Base-by-base conservation (phyloP, 2,888 invertebrate genomes). In the Sminthurides aquaticus region DNA sequence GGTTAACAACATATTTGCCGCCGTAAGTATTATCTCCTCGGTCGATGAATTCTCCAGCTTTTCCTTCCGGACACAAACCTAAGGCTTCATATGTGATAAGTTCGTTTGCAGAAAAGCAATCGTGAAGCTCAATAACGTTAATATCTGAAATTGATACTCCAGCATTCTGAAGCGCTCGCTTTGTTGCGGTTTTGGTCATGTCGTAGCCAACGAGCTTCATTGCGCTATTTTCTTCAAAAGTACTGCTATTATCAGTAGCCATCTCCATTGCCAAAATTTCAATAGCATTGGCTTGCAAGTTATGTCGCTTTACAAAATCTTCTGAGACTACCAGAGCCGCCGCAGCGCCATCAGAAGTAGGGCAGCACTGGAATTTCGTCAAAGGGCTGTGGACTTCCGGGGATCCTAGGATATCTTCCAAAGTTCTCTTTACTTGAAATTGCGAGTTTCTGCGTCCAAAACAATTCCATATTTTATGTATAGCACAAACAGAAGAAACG, bases 71-170 rank as follows among this genome's bases (percentile, higher is more conserved):
- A 77, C 97, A 98, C 3, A 97, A 80, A 55, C 97, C 95, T 24
- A 99, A 83, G 0, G 95, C 97, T 81, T 99, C 98, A 76, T 99
- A 99, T 0, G 96, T 96, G 62, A 99, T 89, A 71, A 99, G 80
- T 78, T 99, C 99, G 78, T 99, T 99, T 3, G 92, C 88, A 3
- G 97, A 94, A 79, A 99, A 99, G 79, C 99, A 99, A 78, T 99
- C 99, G 76, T 99, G 99, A 27, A 99, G 82, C 78, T 99, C 99
- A 3, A 98, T 86, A 0, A 97, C 95, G 80, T 97, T 87, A 1
- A 97, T 88, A 77, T 96, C 91, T 58, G 82, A 82, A 0, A 93
- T 90, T 57, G 83, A 86, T 62, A 86, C 81, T 55, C 87, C 87
- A 58, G 91, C 85, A 77, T 89, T 89, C 5, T 83, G 79, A 75